These are phyloP conservation scores for Lamellibrachia luymesi DNA, from an alignment of 1,140 invertebrate species.

Conservation along the genomic window DNA sequence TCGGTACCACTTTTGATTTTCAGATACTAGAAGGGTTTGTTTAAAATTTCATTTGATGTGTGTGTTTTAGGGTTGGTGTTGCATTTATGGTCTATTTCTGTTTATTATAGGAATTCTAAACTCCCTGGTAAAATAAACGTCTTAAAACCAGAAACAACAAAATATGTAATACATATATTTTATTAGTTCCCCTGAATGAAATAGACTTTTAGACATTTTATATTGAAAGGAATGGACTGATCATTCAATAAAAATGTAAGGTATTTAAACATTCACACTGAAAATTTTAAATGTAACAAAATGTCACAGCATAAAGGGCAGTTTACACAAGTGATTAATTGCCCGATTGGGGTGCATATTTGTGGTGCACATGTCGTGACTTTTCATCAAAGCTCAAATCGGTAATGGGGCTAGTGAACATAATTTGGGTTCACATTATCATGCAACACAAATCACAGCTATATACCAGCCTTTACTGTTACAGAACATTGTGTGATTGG, in stretches of 20 bases:
- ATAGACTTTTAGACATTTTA: background rate
- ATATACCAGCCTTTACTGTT: background rate
- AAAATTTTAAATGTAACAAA: background rate
- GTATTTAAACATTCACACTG: background rate
- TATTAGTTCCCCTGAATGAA: background rate
- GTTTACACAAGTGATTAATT: background rate
- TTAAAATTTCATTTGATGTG: background rate
- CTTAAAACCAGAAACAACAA: background rate
- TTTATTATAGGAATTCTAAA: background rate
- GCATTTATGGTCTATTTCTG: background rate
- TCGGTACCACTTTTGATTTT: background rate
- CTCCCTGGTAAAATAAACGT: background rate
- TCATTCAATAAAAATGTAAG: background rate
- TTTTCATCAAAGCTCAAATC: no score
- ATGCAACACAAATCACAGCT: background rate
- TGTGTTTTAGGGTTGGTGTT: background rate
- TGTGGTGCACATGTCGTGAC: no score
- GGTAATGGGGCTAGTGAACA: background rate
- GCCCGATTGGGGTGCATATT: background rate
- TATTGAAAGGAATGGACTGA: background rate
- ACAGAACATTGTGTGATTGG: background rate
- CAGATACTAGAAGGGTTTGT: background rate
- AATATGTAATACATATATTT: background rate
- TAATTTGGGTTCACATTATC: background rate
- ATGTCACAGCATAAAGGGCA: no score